phyloP scores from a whole-genome alignment of 2,113 vertebrate genomes.

The Eretmochelys imbricata region DNA sequence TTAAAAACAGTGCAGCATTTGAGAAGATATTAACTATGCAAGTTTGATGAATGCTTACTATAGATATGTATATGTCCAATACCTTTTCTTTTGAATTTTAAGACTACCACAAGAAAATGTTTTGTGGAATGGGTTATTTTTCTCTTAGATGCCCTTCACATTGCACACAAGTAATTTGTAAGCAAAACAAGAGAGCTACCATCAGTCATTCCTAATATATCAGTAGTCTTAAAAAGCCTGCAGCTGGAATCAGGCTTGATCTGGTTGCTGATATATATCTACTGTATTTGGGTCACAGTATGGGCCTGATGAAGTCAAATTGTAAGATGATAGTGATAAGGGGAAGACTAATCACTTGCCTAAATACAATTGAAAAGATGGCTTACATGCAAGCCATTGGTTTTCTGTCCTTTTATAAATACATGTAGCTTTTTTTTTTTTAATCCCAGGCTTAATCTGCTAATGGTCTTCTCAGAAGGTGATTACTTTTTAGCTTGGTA shows the following conservation, averaged over 20 bases:
- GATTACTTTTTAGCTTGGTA: constrained; percentile 69
- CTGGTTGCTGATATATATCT: constrained; percentile 44
- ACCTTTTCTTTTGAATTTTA: constrained; percentile 11
- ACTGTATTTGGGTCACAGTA: constrained; percentile 69
- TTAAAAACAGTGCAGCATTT: not conserved
- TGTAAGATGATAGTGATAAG: constrained; percentile 63
- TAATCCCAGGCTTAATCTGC: constrained; percentile 73
- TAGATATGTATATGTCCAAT: not conserved
- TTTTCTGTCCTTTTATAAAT: constrained; percentile 71
- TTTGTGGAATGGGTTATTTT: constrained; percentile 15
- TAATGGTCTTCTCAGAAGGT: constrained; percentile 71
- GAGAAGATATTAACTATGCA: not conserved
- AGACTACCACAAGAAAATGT: not conserved
- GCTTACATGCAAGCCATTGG: constrained; percentile 58
- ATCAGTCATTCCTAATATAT: constrained; percentile 11
- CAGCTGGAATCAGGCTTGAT: constrained; percentile 30
- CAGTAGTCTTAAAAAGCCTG: constrained; percentile 23
- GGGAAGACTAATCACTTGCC: constrained; percentile 68
- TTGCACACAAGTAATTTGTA: not conserved
- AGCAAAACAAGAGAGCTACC: not conserved
- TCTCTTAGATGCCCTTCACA: not conserved
- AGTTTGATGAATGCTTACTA: not conserved
- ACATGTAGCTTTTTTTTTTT: constrained; percentile 65
- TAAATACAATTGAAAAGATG: constrained; percentile 63
- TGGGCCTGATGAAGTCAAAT: constrained; percentile 46